Evolutionary conservation across 2,113 vertebrate species (phyloP).

Genomic region (Otus sunia): DNA sequence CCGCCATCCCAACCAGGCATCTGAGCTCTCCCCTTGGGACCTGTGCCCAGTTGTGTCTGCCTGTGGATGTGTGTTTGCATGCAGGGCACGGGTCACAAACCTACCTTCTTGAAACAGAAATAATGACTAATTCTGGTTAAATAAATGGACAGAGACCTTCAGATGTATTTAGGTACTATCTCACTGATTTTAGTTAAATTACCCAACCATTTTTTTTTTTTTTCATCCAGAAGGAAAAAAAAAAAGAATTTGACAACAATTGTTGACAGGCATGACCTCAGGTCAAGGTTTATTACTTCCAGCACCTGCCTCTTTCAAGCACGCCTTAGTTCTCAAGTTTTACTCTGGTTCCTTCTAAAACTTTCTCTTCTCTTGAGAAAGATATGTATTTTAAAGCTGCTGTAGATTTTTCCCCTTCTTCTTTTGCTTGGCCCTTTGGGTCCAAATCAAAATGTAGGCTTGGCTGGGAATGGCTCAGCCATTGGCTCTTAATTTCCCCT

Average conservation of each 20-base stretch:
- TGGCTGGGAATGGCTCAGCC: neutral
- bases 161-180: neutral
- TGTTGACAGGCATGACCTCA: neutral
- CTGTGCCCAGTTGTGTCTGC: neutral
- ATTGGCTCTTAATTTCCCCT: neutral
- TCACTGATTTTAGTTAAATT: neutral
- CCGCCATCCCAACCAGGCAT: accelerated
- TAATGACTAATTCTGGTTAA: neutral
- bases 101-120: neutral
- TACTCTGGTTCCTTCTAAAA: neutral
- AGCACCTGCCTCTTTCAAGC: neutral
- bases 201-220: neutral
- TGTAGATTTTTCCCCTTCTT: neutral
- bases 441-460: neutral
- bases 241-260: neutral
- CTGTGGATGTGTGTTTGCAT: neutral
- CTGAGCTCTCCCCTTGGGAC: neutral
- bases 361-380: neutral
- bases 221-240: neutral
- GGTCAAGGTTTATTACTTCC: neutral
- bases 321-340: neutral
- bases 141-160: neutral
- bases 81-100: neutral
- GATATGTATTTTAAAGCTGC: neutral
- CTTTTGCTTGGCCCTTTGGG: neutral